These are phyloP conservation scores for Melitaea cinxia DNA, from an alignment of 1,140 invertebrate genomes.

Conservation along the genomic window DNA sequence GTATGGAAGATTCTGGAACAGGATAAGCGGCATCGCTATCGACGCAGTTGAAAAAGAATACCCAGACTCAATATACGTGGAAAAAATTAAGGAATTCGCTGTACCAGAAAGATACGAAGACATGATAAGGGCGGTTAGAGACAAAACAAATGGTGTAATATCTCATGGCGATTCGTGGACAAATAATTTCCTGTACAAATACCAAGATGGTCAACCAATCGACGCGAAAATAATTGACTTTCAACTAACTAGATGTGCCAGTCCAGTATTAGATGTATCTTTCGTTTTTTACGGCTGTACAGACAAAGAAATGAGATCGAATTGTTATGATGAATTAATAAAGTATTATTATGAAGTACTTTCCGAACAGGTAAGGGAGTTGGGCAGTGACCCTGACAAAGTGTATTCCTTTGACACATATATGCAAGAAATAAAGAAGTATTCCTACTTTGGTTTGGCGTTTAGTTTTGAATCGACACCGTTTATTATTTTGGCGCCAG, in stretches of 20 bases:
- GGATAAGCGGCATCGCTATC: constrained; percentile 80
- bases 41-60: constrained; percentile 85
- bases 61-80: constrained; percentile 82
- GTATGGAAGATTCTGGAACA: constrained; percentile 84
- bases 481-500: constrained; percentile 82
- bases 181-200: constrained; percentile 86
- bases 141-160: constrained; percentile 81
- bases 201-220: constrained; percentile 65
- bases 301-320: constrained; percentile 79
- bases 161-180: constrained; percentile 89
- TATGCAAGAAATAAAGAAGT: constrained; percentile 82
- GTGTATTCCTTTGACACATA: constrained; percentile 82
- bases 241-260: constrained; percentile 84
- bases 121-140: constrained; percentile 57
- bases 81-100: constrained; percentile 82
- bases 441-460: constrained; percentile 83
- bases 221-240: constrained; percentile 86
- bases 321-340: constrained; percentile 83
- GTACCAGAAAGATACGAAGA: constrained; percentile 69
- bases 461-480: constrained; percentile 85
- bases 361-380: constrained; percentile 77
- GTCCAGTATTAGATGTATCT: constrained; percentile 83
- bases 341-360: constrained; percentile 83
- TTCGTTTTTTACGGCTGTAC: constrained; percentile 86
- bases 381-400: constrained; percentile 84